Conservation (phyloP, 2,888 invertebrate genomes). For the Corbicula japonica region DNA sequence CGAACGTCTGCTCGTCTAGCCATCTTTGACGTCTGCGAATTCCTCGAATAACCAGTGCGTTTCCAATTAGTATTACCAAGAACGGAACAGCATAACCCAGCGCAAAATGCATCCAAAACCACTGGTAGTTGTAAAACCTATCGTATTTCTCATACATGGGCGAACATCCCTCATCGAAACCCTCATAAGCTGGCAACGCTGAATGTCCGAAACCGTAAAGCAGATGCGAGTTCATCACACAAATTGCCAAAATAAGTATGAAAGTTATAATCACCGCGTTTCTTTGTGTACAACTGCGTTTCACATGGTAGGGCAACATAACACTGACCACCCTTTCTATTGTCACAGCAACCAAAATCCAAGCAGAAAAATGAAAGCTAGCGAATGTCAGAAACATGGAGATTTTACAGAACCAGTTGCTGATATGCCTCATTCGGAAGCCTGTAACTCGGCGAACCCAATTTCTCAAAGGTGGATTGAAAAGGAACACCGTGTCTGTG, state of each 20-base stretch:
- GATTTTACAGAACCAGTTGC: conserved; percentile 4
- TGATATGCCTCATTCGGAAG: not conserved
- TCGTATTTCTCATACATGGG: conserved; percentile 1
- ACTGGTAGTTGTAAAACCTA: conserved; percentile 9
- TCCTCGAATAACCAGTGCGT: conserved; percentile 19
- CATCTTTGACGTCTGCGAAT: conserved; percentile 13
- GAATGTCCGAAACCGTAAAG: conserved; percentile 13
- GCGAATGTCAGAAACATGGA: conserved; percentile 7
- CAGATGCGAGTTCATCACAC: conserved; percentile 14
- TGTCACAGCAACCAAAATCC: conserved; percentile 22
- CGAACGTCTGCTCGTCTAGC: not conserved
- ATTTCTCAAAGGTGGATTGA: conserved; percentile 7
- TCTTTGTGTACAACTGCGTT: conserved; percentile 6
- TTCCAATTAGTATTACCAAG: conserved; percentile 6
- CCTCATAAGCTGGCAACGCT: not conserved
- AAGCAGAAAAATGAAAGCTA: conserved; percentile 18
- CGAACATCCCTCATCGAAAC: not conserved
- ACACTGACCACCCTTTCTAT: conserved; percentile 13
- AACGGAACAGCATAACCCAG: conserved; percentile 8
- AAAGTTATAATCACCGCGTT: not conserved
- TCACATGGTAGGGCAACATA: conserved; percentile 18
- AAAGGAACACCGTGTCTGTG: conserved; percentile 35
- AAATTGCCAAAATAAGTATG: not conserved
- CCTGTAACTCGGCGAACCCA: not conserved
- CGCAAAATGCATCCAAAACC: conserved; percentile 23